A percentile compares a stretch with the other conserved stretches of the same genome.
These are phyloP conservation scores for Spodoptera picta DNA, from an alignment of 2,888 invertebrate species.

Conservation along the genomic window DNA sequence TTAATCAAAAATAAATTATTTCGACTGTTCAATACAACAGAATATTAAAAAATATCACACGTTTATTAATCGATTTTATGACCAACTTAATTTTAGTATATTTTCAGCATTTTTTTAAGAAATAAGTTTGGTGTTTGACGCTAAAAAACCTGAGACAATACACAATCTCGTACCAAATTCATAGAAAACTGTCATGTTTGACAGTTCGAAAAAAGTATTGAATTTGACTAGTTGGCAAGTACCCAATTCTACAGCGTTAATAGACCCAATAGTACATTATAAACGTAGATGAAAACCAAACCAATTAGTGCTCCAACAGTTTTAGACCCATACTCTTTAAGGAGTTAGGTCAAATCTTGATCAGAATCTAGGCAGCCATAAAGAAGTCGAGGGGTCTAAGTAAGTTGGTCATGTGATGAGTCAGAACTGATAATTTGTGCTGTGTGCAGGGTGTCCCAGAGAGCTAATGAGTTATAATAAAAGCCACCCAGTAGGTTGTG, in stretches of 20 bases:
- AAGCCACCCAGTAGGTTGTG: slow-evolving; percentile 66
- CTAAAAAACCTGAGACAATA: no score
- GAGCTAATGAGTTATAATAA: slow-evolving; percentile 84
- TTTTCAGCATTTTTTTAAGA: no score
- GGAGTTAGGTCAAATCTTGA: slow-evolving; percentile 32
- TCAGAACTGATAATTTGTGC: slow-evolving; percentile 73
- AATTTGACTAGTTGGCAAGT: no score
- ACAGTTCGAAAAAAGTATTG: no score
- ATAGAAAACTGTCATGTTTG: no score
- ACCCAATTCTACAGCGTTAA: not conserved
- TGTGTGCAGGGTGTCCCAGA: slow-evolving; percentile 66
- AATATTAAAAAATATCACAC: no score
- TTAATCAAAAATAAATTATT: no score
- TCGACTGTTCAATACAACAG: no score
- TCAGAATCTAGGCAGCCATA: slow-evolving; percentile 38
- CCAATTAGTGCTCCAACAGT: slow-evolving; percentile 40
- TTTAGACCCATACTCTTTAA: slow-evolving; percentile 30
- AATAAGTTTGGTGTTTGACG: no score
- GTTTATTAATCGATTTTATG: no score
- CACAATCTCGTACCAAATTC: no score
- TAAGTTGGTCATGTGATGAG: slow-evolving; percentile 45
- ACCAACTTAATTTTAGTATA: no score
- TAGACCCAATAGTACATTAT: slow-evolving; percentile 5
- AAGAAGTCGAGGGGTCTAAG: slow-evolving; percentile 30
- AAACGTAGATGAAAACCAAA: slow-evolving; percentile 13